Evolutionary conservation across 53 echinoderm and acorn worm genomes (phyloP), one percentile per base, ranked within the genome.

Genomic region (Astropecten irregularis): DNA sequence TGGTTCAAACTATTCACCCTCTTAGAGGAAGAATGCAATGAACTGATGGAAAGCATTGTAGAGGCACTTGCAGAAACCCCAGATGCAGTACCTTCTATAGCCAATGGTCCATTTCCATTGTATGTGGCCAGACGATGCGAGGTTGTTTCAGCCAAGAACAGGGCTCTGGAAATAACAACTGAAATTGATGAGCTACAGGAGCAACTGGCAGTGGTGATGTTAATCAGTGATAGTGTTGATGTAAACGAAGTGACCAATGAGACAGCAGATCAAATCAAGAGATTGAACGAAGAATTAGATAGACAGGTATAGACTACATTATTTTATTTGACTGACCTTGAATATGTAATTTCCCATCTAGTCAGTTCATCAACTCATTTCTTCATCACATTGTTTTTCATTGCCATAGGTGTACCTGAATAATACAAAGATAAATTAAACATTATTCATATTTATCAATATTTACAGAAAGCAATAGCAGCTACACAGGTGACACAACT

Each of bases 1-100:
- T 82, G 82, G 68, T 67, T 66, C 37, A 82, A 82, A 22, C 42
- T 82, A 4, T 82, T 32, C 54, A 54, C 49, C 28, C 9, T 71
- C 31, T 49, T 71, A 28, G 71, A 71, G 35, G n/a, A 18, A 20
- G 50, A 50, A 28, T 71, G 71, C 52, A 71, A 49, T 32, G 7
- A 27, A 19, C 71, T 71, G 49, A 51, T 49, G 8, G 71, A 71
- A 20, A 21, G 50, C 29, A 71, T 71, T 31, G 71, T 51, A 33
- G 71, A 2, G 31, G 49, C 26, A 6, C 71, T 71, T 71, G 69
- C 70, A 5, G 9, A n/a, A 10, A 49, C 70, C 26, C 30, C 48
- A 15, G 49, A 47, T 11, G 70, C 28, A 49, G 49, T 31, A 20
- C 3, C 13, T 49, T 15, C 19, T 8, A 49, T 70, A 27, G 70